These are phyloP conservation scores for Apogon hyalosoma DNA, from an alignment of 2,797 vertebrate species.

Conservation along the genomic window DNA sequence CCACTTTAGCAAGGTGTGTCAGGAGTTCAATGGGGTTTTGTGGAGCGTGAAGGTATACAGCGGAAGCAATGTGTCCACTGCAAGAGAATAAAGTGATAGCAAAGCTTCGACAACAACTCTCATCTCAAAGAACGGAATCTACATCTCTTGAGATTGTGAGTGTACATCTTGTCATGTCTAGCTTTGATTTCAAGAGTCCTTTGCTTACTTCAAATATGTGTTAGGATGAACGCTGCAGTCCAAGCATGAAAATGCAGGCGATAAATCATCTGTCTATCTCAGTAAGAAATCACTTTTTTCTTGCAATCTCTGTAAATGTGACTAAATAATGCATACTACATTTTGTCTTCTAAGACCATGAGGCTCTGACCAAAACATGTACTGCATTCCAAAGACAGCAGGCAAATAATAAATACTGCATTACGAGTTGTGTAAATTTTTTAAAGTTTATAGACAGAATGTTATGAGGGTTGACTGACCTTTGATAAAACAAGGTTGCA, in stretches of 20 bases:
- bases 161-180: slow-evolving; percentile 39
- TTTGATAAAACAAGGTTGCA: slow-evolving; percentile 11
- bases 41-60: slow-evolving; percentile 65
- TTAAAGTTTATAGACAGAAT: background rate
- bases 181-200: slow-evolving; percentile 60
- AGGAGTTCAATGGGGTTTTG: slow-evolving; percentile 67
- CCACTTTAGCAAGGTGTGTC: slow-evolving; percentile 70
- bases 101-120: slow-evolving; percentile 67
- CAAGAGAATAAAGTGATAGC: slow-evolving; percentile 63
- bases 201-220: slow-evolving; percentile 38
- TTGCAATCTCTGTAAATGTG: too few species aligned
- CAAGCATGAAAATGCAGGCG: slow-evolving; percentile 21
- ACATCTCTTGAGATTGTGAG: slow-evolving; percentile 30
- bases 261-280: background rate
- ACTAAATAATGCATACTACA: too few species aligned
- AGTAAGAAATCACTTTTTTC: too few species aligned
- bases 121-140: slow-evolving; percentile 29
- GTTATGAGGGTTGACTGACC: background rate
- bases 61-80: slow-evolving; percentile 46
- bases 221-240: slow-evolving; percentile 13
- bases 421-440: too few species aligned
- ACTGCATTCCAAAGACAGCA: too few species aligned
- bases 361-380: too few species aligned
- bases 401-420: too few species aligned
- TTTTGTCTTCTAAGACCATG: too few species aligned